Evolutionary conservation across 2,113 vertebrate genomes (phyloP), one percentile per base, ranked within the genome.

Genomic region (Herpetotheres cachinnans): DNA sequence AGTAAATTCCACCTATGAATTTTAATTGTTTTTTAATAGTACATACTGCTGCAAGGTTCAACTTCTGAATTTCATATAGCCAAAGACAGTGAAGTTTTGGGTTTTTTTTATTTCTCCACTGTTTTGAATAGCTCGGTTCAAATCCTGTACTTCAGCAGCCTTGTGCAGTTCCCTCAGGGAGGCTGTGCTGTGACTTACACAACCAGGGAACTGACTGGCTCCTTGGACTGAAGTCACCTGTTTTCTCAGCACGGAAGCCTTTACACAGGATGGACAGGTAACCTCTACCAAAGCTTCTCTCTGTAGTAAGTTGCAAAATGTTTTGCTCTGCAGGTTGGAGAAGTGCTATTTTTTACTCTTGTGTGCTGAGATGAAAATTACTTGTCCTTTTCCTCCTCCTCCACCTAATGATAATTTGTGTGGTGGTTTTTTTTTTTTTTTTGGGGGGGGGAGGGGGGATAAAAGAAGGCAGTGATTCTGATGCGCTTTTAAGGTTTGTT

Each of bases 61-160:
- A 1, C 27, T 93, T 72, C 34, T 76, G 52, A 63, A 66, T 89
- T 84, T 79, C 25, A 27, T 71, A 21, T 9, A 70, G 30, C 22
- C 30, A 79, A 87, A 50, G 36, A 36, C 52, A 82, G 13, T 40
- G 11, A 72, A 59, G 55, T 62, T 82, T 69, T 87, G 62, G 89
- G 44, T 76, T 96, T 91, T 84, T 7, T 1, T 89, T 96, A 52
- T 62, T 79, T 71, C 19, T 89, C 22, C 20, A 19, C 15, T 90
- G 78, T 94, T 97, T 91, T 84, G 80, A 96, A 80, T 92, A 82
- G 46, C 69, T 84, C 87, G 3, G 5, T 65, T 84, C 40, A 82
- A 91, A 84, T 95, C 52, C 62, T 42, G 29, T 79, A 6, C 40
- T 89, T 70, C 40, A 84, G 86, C 66, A 79, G 24, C 25, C 72